Evolutionary conservation across 2,888 invertebrate species (phyloP).

Genomic region (Acleris laterana): DNA sequence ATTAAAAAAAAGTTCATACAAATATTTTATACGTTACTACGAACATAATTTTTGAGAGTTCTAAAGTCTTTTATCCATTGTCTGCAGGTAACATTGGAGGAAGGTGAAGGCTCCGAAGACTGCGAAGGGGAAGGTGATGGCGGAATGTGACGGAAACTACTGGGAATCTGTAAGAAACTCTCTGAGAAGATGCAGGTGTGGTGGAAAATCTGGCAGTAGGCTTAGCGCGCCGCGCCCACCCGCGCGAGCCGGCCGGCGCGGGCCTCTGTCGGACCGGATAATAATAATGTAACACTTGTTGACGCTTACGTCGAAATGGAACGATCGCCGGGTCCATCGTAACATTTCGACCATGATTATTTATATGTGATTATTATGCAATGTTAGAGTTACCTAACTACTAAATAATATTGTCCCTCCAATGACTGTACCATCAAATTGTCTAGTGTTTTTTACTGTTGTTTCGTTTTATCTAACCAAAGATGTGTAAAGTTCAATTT

Average conservation of each 20-base stretch:
- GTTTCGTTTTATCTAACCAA: constrained; percentile 82
- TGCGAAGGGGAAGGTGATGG: constrained; percentile 82
- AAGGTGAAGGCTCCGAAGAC: constrained; percentile 89
- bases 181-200: constrained; percentile 95
- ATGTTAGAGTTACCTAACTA: constrained; percentile 81
- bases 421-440: constrained; percentile 80
- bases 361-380: constrained; percentile 79
- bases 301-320: constrained; percentile 81
- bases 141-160: constrained; percentile 97
- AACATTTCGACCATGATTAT: constrained; percentile 77
- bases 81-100: constrained; percentile 92
- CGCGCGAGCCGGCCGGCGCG: constrained; percentile 41
- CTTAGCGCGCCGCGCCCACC: constrained; percentile 41
- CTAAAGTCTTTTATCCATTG: constrained; percentile 32
- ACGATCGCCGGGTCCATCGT: constrained; percentile 70
- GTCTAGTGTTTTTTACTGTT: constrained; percentile 78
- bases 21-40: too few relatives aligned
- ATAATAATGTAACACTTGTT: constrained; percentile 71
- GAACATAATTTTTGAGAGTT: background rate
- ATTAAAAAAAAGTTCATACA: background rate
- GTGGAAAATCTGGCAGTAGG: constrained; percentile 92
- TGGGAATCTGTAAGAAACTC: constrained; percentile 95
- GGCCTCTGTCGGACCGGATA: constrained; percentile 55
- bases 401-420: constrained; percentile 80
- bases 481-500: constrained; percentile 70